Base-by-base conservation (phyloP, 37 sponge, comb jelly and placozoan species). In the Cliona cf. orientalis region DNA sequence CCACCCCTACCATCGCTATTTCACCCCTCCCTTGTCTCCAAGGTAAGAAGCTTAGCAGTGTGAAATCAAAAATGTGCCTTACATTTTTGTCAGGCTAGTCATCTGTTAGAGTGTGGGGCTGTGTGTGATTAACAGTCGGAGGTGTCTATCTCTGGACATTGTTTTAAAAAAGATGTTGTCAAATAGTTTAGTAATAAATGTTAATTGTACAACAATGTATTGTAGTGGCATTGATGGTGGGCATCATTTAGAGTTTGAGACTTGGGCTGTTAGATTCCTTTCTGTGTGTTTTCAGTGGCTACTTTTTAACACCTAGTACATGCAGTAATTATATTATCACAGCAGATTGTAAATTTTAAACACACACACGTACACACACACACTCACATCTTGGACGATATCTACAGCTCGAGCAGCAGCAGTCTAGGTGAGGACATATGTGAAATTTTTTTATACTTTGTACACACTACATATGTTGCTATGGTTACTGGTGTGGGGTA, bases 1-100 rank as follows among this genome's bases (percentile, higher is more conserved):
- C 41, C 91, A 91, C 78, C 91, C 91, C 2, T 91, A 91, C 71
- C 91, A 91, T 40, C 76, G 87, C 46, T 91, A 91, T 49, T 86
- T 82, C 76, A 66, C 81, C 63, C 76, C 84, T 65, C 81, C 88
- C 42, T 62, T 66, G 33, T 85, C 78, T 34, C 86, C 86, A 56
- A 85, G 79, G 88, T 80, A 42, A 63, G 66, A 44, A 45, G n/a
- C n/a, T 60, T 3, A 25, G 60, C 3, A 21, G 39, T 39, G n/a
- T n/a, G n/a, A n/a, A n/a, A n/a, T n/a, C n/a, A n/a, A 39, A 71
- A 40, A 4, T 68, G 37, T 5, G 29, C 38, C 42, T 5, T 19
- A 6, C 26, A 21, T 49, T 56, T 73, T 35, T 71, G 25, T 71
- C 3, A 42, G 28, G 42, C 1, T 73, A 29, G 74, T 6, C 58